Percentiles rank a stretch among this genome's conserved stretches.
Evolutionary conservation across 2,797 vertebrate species (phyloP).

Genomic region (Geotrypetes seraphini): DNA sequence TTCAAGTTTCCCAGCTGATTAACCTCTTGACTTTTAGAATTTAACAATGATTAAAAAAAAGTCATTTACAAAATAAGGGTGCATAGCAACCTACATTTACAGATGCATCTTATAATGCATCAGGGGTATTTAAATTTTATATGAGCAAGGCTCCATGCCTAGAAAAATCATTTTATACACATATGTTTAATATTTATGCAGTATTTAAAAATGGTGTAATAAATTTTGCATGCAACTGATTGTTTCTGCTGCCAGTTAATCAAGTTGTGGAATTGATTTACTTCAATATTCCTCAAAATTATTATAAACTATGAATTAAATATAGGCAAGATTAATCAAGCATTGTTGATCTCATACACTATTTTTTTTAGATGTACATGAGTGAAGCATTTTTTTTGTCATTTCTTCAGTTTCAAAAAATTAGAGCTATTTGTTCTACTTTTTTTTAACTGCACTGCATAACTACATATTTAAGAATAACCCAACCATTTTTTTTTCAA

Average conservation of each 20-base stretch:
- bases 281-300: conserved; percentile 24
- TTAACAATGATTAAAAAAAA: no score
- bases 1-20: no score
- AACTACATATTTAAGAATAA: no score
- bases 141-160: conserved; percentile 3
- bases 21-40: no score
- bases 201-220: conserved; percentile 17
- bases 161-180: conserved; percentile 13
- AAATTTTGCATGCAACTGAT: conserved; percentile 10
- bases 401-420: conserved; percentile 12
- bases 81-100: no score
- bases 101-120: no score
- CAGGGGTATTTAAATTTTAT: conserved; percentile 19
- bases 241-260: conserved; percentile 26
- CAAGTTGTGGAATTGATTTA: conserved; percentile 9
- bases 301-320: conserved; percentile 37
- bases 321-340: conserved; percentile 17
- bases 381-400: conserved; percentile 26
- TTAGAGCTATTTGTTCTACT: conserved; percentile 4
- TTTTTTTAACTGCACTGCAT: no score
- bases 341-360: conserved; percentile 17
- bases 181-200: conserved; percentile 20
- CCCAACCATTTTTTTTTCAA: no score
- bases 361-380: conserved; percentile 17
- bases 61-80: no score